Percentiles rank a stretch among this genome's conserved stretches.
Conservation (phyloP, 2,797 vertebrate genomes). For the Gallirallus australis region DNA sequence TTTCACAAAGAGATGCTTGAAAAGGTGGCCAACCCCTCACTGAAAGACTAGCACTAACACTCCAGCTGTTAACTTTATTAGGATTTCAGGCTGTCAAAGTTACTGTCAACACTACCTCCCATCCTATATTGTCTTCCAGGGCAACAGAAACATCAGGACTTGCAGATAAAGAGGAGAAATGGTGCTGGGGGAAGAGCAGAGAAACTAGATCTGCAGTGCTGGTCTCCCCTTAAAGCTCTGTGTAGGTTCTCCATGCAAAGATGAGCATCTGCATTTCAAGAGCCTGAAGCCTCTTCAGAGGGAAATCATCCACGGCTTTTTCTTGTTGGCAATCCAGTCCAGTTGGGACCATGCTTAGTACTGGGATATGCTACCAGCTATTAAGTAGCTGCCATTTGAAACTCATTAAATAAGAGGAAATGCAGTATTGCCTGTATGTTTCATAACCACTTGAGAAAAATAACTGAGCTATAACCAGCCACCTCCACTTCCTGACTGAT, state of each 20-base stretch:
- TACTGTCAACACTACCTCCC: neutral
- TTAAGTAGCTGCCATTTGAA: neutral
- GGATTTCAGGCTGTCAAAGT: neutral
- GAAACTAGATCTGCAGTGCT: neutral
- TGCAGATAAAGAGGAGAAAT: neutral
- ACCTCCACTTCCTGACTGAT: slow-evolving; percentile 22
- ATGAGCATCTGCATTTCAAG: neutral
- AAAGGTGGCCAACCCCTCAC: neutral
- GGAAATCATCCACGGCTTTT: neutral
- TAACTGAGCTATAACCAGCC: neutral
- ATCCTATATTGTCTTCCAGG: neutral
- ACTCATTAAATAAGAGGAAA: neutral
- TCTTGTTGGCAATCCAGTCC: neutral
- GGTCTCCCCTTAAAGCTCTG: neutral
- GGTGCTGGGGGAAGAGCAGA: neutral
- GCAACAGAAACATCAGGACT: neutral
- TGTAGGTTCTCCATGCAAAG: neutral
- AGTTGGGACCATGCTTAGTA: neutral
- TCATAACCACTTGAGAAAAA: neutral
- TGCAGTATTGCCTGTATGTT: neutral
- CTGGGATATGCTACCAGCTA: neutral
- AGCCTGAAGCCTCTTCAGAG: neutral
- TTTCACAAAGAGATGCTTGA: neutral
- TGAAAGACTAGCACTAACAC: neutral
- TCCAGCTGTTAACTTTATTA: neutral